Conservation (phyloP, 2,888 invertebrate species). For the Trissoscelio sp. region DNA sequence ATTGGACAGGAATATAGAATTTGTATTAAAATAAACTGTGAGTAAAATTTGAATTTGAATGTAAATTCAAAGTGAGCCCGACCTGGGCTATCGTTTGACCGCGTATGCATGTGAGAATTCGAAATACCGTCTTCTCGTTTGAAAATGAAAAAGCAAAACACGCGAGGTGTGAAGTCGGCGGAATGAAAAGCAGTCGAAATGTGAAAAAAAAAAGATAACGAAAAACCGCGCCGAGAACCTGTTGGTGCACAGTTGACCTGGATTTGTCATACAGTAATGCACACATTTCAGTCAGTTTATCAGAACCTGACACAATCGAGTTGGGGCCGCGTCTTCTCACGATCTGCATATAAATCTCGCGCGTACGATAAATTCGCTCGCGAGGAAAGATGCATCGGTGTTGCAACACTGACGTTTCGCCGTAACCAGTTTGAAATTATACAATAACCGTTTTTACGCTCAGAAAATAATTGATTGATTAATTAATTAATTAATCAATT, state of each 20-base stretch:
- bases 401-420: background rate
- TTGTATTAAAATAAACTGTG: background rate
- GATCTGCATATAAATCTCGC: conserved; percentile 40
- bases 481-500: conserved; percentile 4
- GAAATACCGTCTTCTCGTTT: background rate
- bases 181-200: background rate
- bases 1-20: too few relatives aligned
- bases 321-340: conserved; percentile 23
- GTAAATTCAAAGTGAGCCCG: background rate
- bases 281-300: conserved; percentile 23
- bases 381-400: background rate
- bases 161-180: conserved; percentile 29
- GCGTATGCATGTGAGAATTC: conserved; percentile 12
- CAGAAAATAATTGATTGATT: conserved; percentile 6
- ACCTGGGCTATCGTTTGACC: conserved; percentile 40
- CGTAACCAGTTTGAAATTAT: background rate
- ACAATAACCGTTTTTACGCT: background rate
- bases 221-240: conserved; percentile 23
- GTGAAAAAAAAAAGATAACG: conserved; percentile 5
- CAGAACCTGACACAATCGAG: conserved; percentile 11
- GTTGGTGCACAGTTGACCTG: conserved; percentile 27
- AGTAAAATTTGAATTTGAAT: conserved; percentile 19
- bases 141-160: conserved; percentile 44
- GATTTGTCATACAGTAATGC: conserved; percentile 34
- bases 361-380: conserved; percentile 18